phyloP scores from a whole-genome alignment of 2,888 invertebrate species.

The Acleris literana region DNA sequence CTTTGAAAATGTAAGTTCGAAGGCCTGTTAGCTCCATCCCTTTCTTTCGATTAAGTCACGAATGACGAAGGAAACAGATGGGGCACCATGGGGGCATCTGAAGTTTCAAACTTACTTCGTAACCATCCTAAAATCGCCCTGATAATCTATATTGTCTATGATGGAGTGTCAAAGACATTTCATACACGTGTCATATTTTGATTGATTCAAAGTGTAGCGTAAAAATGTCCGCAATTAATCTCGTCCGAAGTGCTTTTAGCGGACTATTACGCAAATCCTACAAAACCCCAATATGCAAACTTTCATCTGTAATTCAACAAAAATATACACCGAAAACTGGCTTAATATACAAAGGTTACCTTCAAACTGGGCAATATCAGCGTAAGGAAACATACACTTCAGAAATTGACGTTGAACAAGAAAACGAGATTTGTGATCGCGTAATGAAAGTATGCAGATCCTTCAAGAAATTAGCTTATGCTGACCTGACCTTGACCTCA shows the following conservation, averaged over 20 bases:
- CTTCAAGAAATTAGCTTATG: constrained; percentile 94
- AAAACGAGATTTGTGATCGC: constrained; percentile 88
- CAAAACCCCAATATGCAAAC: constrained; percentile 71
- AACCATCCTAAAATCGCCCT: too few species aligned
- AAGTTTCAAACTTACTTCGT: too few species aligned
- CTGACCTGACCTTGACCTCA: constrained; percentile 95
- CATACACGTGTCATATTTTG: constrained; percentile 37
- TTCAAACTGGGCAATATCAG: constrained; percentile 47
- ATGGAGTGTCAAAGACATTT: constrained; percentile 37
- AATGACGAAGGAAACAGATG: too few species aligned
- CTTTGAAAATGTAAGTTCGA: too few species aligned
- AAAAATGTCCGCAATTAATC: constrained; percentile 79
- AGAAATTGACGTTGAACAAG: constrained; percentile 66
- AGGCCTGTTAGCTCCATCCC: too few species aligned
- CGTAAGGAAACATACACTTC: constrained; percentile 63
- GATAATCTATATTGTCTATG: constrained; percentile 48
- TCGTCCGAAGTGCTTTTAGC: constrained; percentile 74
- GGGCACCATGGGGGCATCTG: too few species aligned
- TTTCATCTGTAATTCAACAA: constrained; percentile 71
- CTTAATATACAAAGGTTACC: constrained; percentile 36
- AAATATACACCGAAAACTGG: constrained; percentile 64
- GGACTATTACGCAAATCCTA: constrained; percentile 76
- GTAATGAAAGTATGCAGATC: constrained; percentile 94
- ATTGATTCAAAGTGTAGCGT: constrained; percentile 41
- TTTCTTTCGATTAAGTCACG: too few species aligned